Evolutionary conservation across 2,888 invertebrate species (phyloP).

Genomic region (Serrognathus titanus): DNA sequence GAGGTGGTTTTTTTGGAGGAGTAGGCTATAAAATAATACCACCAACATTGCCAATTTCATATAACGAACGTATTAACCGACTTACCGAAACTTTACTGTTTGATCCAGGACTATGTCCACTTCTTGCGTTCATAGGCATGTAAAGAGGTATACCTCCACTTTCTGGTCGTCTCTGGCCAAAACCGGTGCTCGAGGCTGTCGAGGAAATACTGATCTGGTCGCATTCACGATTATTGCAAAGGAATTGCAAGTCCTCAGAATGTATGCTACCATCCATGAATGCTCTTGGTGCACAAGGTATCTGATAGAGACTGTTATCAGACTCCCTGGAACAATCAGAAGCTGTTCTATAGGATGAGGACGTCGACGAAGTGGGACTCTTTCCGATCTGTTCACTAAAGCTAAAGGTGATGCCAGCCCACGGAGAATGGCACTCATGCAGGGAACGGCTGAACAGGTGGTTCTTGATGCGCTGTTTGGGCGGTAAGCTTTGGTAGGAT

Average conservation of each 20-base stretch:
- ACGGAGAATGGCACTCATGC: conserved; percentile 35
- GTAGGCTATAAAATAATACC: conserved; percentile 59
- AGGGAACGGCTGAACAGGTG: conserved; percentile 35
- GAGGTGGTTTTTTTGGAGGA: conserved; percentile 86
- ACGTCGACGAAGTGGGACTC: conserved; percentile 30
- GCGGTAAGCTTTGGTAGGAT: conserved; percentile 44
- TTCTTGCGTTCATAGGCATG: conserved; percentile 56
- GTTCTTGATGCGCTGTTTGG: conserved; percentile 35
- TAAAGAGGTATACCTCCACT: conserved; percentile 52
- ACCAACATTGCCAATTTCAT: not conserved
- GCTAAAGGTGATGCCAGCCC: conserved; percentile 46
- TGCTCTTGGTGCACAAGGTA: conserved; percentile 55
- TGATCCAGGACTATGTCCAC: conserved; percentile 56
- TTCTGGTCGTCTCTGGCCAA: conserved; percentile 49
- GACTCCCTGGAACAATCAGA: conserved; percentile 52
- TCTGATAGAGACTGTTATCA: conserved; percentile 57
- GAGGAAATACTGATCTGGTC: conserved; percentile 63
- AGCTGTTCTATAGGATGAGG: conserved; percentile 40
- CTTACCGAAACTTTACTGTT: conserved; percentile 63
- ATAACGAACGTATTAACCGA: conserved; percentile 8
- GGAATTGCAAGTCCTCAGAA: conserved; percentile 54
- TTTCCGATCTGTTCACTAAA: conserved; percentile 41
- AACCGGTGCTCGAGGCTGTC: conserved; percentile 57
- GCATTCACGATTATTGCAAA: conserved; percentile 54
- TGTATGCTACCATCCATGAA: conserved; percentile 56